Evolutionary conservation across 2,113 vertebrate species (phyloP), one percentile per base, ranked within the genome.

Genomic region (Lophura nycthemera): DNA sequence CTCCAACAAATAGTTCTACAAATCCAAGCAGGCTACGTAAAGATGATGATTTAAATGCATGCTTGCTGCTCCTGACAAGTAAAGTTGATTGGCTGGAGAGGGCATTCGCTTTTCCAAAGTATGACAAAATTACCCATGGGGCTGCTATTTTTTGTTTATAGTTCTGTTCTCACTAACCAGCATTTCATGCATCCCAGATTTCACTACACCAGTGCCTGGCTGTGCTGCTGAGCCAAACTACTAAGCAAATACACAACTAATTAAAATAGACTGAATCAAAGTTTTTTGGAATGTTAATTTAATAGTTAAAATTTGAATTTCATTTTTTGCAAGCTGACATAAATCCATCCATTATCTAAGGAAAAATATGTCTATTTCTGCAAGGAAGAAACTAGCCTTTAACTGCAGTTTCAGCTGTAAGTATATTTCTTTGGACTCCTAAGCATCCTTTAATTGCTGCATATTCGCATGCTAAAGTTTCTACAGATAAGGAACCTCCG

Each of bases 401-500:
- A 80, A 74, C 50, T 70, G 19, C 60, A 50, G 34, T 86, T 90
- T 61, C 42, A 78, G 81, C 59, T 78, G 52, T 3, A 75, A 70
- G 66, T 79, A 75, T 65, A 57, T 75, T 84, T 75, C 47, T 72
- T 82, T 43, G 38, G 70, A 54, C 43, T 86, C 47, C 6, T 6
- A 29, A 71, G 61, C 48, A 11, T 27, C 45, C 48, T 89, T 71
- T 71, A 70, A 69, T 2, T 76, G 74, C 85, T 82, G 47, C 47
- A 45, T 20, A 34, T 47, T 45, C n/a, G 40, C 59, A 30, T 0
- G 7, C 56, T 64, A 30, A 34, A 86, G 84, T 86, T 81, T 69
- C 77, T 34, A 61, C 57, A 72, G 65, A 86, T 89, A 86, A 93
- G 29, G 38, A 71, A 72, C 42, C 73, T 64, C 66, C 64, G 63